These are phyloP conservation scores for Pyrocephalus nanus DNA, from an alignment of 2,797 vertebrate species.

Conservation along the genomic window DNA sequence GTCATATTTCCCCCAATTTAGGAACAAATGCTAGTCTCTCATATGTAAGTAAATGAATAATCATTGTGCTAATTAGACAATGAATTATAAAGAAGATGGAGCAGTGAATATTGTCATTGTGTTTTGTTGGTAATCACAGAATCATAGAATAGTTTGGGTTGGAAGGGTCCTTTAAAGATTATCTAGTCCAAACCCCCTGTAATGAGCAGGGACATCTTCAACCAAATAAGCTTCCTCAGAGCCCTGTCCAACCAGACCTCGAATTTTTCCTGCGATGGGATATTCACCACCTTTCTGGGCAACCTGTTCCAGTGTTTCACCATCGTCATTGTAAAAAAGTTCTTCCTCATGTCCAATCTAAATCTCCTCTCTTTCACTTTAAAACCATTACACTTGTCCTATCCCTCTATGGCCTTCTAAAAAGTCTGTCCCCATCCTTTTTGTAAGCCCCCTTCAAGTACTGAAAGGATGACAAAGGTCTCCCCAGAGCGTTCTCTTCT, in stretches of 20 bases:
- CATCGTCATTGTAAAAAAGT: accelerated
- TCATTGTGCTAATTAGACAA: neutral
- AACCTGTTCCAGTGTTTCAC: neutral
- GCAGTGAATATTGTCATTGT: neutral
- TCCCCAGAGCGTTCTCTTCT: neutral
- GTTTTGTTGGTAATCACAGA: neutral
- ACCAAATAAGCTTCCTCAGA: neutral
- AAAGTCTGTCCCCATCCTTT: neutral
- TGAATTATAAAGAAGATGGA: neutral
- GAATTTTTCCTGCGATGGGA: neutral
- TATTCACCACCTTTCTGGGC: accelerated
- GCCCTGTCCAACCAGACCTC: neutral
- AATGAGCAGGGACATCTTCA: neutral
- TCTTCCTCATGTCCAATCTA: neutral
- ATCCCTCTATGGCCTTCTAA: neutral
- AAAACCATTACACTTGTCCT: neutral
- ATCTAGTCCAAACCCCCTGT: neutral
- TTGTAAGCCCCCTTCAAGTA: neutral
- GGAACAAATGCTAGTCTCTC: neutral
- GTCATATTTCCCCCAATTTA: neutral
- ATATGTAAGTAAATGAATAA: neutral
- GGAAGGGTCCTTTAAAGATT: neutral
- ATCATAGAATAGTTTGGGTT: neutral
- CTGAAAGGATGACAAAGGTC: neutral
- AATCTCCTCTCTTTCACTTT: neutral